These are phyloP conservation scores for Boulengerochromis microlepis DNA, from an alignment of 2,113 vertebrate genomes.

Conservation along the genomic window DNA sequence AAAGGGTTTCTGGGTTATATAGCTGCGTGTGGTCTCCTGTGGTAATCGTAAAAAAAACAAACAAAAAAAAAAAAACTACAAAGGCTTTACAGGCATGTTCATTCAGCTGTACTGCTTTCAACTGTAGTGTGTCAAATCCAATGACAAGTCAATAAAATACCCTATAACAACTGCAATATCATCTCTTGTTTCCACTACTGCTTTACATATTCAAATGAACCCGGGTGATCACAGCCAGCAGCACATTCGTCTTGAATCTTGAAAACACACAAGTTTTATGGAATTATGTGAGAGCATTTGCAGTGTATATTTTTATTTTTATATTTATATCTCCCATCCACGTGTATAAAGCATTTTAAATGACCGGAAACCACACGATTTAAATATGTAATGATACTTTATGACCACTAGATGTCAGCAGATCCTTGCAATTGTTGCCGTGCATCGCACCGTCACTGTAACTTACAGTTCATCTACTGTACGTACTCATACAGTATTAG, in stretches of 20 bases:
- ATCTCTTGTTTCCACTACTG: neutral
- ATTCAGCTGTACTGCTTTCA: neutral
- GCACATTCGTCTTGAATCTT: neutral
- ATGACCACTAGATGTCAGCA: slow-evolving; percentile 58
- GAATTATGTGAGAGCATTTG: neutral
- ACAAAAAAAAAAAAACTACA: rapidly evolving
- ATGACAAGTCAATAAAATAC: neutral
- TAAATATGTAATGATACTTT: neutral
- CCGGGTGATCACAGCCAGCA: neutral
- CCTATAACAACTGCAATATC: neutral
- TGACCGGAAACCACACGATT: neutral
- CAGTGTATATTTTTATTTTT: neutral
- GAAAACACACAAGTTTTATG: neutral
- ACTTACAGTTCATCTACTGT: neutral
- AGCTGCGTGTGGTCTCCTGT: neutral
- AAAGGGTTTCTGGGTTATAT: neutral
- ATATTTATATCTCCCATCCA: neutral
- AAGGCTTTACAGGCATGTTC: neutral
- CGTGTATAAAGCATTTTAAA: neutral
- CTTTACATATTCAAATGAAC: neutral
- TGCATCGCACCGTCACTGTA: neutral
- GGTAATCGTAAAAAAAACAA: neutral
- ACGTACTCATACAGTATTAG: neutral
- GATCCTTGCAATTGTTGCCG: neutral
- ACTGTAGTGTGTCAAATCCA: neutral